Conservation (phyloP, 1,140 invertebrate species). For the Holcopasites calliopsidis region DNA sequence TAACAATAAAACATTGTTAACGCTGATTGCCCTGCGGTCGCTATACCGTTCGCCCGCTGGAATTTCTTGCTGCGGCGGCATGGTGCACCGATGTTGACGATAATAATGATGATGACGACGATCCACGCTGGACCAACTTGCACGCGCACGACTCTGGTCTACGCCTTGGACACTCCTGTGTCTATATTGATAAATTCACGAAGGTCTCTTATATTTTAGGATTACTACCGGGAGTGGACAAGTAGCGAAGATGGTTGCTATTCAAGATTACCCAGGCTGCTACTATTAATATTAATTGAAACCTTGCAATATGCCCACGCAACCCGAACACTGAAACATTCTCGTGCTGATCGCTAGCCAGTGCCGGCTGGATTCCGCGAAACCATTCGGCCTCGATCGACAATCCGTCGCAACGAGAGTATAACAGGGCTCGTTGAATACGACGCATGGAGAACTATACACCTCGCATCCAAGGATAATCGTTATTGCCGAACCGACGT, state of each 20-base stretch:
- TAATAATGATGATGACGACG: conserved; percentile 61
- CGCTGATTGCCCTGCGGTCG: conserved; percentile 74
- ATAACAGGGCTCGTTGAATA: conserved; percentile 56
- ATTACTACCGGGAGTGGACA: too few species aligned
- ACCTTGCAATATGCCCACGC: too few species aligned
- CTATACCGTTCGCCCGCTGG: conserved; percentile 66
- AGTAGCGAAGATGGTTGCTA: too few species aligned
- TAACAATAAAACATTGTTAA: conserved; percentile 80
- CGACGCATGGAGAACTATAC: conserved; percentile 33
- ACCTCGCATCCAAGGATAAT: conserved; percentile 53
- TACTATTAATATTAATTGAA: too few species aligned
- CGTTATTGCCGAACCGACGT: conserved; percentile 60
- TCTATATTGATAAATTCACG: too few species aligned
- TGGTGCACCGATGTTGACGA: conserved; percentile 47
- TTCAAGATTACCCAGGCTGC: too few species aligned
- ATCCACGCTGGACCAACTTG: conserved; percentile 46
- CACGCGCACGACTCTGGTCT: conserved; percentile 23
- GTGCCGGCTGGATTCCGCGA: conserved; percentile 47
- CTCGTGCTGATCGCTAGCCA: conserved; percentile 21
- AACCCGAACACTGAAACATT: too few species aligned
- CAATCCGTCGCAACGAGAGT: conserved; percentile 51
- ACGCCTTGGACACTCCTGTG: not conserved
- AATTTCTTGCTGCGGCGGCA: conserved; percentile 58
- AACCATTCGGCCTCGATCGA: conserved; percentile 50
- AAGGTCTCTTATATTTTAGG: too few species aligned